phyloP scores from a whole-genome alignment of 2,888 invertebrate species.

The Parthenolecanium corni region DNA sequence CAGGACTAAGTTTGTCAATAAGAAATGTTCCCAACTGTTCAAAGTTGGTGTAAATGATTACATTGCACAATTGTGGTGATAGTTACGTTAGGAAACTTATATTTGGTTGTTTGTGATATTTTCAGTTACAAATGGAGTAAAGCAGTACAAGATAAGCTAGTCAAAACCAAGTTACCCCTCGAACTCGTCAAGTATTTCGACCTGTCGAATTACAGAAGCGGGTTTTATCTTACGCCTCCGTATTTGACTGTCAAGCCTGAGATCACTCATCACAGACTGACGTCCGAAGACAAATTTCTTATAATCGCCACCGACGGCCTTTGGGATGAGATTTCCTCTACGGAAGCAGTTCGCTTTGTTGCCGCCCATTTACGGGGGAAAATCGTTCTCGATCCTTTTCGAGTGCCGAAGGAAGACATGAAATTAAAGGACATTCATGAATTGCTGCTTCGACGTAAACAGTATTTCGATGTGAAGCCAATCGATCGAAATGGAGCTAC shows the following conservation, averaged over 20 bases:
- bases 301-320: constrained; percentile 90
- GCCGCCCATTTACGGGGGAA: constrained; percentile 89
- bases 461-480: constrained; percentile 75
- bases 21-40: too few relatives aligned
- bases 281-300: constrained; percentile 77
- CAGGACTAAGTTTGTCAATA: too few relatives aligned
- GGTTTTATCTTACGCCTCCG: constrained; percentile 76
- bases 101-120: too few relatives aligned
- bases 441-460: constrained; percentile 59
- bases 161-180: too few relatives aligned
- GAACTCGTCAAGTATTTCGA: too few relatives aligned
- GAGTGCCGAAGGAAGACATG: constrained; percentile 58
- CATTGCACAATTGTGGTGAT: too few relatives aligned
- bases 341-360: constrained; percentile 67
- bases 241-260: constrained; percentile 87
- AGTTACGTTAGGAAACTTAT: too few relatives aligned
- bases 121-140: constrained; percentile 69
- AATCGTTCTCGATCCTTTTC: constrained; percentile 70
- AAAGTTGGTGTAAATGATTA: too few relatives aligned
- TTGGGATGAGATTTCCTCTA: constrained; percentile 75
- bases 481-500: constrained; percentile 90
- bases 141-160: constrained; percentile 46
- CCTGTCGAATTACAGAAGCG: too few relatives aligned
- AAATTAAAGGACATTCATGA: constrained; percentile 55
- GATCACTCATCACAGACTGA: constrained; percentile 61